Evolutionary conservation across 2,113 vertebrate genomes (phyloP).

Genomic region (Atlantisia rogersi): DNA sequence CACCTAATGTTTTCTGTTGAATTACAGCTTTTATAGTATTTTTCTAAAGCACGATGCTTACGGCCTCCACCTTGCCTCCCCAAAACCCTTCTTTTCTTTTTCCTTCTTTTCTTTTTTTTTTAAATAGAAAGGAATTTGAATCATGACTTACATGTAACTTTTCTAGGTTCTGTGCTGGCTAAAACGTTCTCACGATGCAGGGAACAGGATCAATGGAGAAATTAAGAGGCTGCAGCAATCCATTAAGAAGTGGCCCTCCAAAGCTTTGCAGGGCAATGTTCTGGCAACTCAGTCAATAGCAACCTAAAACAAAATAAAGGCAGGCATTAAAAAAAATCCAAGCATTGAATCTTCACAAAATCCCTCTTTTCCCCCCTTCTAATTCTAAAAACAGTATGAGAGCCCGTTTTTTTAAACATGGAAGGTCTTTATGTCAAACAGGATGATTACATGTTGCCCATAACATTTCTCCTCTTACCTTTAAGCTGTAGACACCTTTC

Average conservation of each 20-base stretch:
- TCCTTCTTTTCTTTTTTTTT: not conserved
- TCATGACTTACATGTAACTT: conserved; percentile 81
- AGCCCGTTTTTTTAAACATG: not conserved
- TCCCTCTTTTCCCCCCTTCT: fast-evolving
- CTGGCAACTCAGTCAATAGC: conserved; percentile 48
- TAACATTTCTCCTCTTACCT: not conserved
- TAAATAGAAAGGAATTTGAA: conserved; percentile 39
- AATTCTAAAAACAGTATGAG: not conserved
- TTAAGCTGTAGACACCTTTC: not conserved
- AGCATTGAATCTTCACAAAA: not conserved
- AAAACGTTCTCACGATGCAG: conserved; percentile 76
- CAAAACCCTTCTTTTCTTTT: not conserved
- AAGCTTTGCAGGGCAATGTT: conserved; percentile 47
- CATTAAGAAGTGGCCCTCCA: conserved; percentile 78
- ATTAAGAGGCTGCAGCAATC: conserved; percentile 74
- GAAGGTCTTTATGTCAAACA: not conserved
- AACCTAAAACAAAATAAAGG: conserved; percentile 69
- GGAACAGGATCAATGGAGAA: conserved; percentile 73
- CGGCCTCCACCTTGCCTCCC: not conserved
- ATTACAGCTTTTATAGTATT: conserved; percentile 44
- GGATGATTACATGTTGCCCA: not conserved
- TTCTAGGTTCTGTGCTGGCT: conserved; percentile 79
- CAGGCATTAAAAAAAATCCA: not conserved
- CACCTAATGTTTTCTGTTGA: conserved; percentile 38
- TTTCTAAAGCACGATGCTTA: conserved; percentile 32